These are phyloP conservation scores for Chaetophractus vellerosus DNA, from an alignment of 2,797 vertebrate genomes.

Conservation along the genomic window DNA sequence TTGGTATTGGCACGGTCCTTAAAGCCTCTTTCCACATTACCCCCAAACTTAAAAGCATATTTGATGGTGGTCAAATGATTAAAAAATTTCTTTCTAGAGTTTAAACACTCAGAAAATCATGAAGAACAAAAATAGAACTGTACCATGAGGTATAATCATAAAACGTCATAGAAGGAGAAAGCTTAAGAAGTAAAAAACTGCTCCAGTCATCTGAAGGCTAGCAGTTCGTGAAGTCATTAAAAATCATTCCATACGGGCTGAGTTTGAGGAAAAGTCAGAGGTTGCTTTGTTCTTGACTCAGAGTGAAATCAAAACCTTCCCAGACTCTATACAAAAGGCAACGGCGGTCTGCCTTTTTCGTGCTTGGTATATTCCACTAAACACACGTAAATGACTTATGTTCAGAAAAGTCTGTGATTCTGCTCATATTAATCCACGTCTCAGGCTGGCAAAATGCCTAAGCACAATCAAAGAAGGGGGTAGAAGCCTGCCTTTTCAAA, in stretches of 20 bases:
- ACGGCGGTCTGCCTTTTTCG: constrained; percentile 54
- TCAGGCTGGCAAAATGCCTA: constrained; percentile 79
- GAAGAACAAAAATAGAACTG: constrained; percentile 86
- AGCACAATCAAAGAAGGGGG: constrained; percentile 75
- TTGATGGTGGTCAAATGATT: constrained; percentile 87
- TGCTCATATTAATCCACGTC: constrained; percentile 78
- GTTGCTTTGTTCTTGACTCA: constrained; percentile 85
- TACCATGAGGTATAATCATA: constrained; percentile 83
- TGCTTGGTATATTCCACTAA: constrained; percentile 66
- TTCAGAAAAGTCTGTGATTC: constrained; percentile 69
- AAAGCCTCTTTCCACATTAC: constrained; percentile 83
- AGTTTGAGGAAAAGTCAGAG: constrained; percentile 84
- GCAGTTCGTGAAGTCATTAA: constrained; percentile 84
- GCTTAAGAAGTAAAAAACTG: constrained; percentile 73
- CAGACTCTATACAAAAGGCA: constrained; percentile 77
- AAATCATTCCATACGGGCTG: constrained; percentile 83
- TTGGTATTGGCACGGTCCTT: constrained; percentile 86
- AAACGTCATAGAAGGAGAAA: constrained; percentile 83
- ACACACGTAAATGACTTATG: constrained; percentile 78
- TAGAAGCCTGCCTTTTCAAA: constrained; percentile 82
- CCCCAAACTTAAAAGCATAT: constrained; percentile 86
- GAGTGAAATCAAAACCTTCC: constrained; percentile 85
- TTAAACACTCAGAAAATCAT: constrained; percentile 81
- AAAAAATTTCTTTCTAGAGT: constrained; percentile 81
- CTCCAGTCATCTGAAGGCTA: constrained; percentile 82